phyloP scores from a whole-genome alignment of 2,888 invertebrate species.

The Drosophila vallismaia region DNA sequence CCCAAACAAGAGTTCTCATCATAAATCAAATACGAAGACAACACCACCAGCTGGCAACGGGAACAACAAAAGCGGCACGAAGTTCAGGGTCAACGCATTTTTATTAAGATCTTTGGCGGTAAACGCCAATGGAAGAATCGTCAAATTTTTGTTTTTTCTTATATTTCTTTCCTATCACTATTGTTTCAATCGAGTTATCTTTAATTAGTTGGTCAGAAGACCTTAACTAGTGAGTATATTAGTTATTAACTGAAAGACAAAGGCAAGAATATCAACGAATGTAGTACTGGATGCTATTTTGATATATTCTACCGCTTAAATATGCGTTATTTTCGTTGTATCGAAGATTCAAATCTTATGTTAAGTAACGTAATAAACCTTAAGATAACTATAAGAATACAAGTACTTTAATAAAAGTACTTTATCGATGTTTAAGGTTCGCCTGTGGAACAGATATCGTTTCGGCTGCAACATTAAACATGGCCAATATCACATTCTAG shows the following conservation, averaged over 20 bases:
- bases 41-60: slow-evolving; percentile 10
- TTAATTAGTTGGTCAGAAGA: background rate
- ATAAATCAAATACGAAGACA: slow-evolving; percentile 27
- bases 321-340: background rate
- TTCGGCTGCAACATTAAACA: background rate
- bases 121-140: slow-evolving; percentile 4
- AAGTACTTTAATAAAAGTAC: too few species aligned
- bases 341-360: slow-evolving; percentile 3
- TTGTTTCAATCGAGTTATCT: background rate
- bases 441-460: too few species aligned
- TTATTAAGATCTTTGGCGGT: slow-evolving; percentile 8
- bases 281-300: background rate
- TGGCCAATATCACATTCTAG: slow-evolving; percentile 25
- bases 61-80: slow-evolving; percentile 7
- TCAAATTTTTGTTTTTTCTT: background rate
- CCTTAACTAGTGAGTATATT: background rate
- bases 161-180: background rate
- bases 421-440: too few species aligned
- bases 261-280: background rate
- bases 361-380: background rate
- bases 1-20: slow-evolving; percentile 28
- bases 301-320: background rate
- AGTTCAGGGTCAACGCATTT: slow-evolving; percentile 37
- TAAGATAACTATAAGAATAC: too few species aligned
- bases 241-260: background rate